Evolutionary conservation across 2,888 invertebrate genomes (phyloP), one percentile per base, ranked within the genome.

Genomic region (Mayetiola destructor): DNA sequence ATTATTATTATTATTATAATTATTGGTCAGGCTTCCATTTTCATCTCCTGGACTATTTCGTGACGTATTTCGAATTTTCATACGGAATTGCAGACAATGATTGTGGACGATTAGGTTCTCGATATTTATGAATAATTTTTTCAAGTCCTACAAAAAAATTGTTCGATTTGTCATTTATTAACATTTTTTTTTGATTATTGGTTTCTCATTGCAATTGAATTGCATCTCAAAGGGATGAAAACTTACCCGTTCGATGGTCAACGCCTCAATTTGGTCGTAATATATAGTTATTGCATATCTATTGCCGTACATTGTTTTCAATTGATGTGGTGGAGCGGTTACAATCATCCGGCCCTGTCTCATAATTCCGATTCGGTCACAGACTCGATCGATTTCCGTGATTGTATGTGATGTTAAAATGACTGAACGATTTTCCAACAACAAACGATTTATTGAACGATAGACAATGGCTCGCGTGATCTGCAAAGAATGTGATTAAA

Each of bases 401-500:
- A 73, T 69, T 4, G 72, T 70, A 60, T 73, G 73, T 2, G 73
- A 73, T 1, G 73, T 73, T 2, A 73, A 61, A n/a, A 73, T 66
- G 3, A 73, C 68, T 0, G 71, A 69, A 0, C 72, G 65, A 2
- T 67, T 66, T 1, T 67, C 66, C 3, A 63, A 61, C 23, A 71
- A 61, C 42, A 73, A 61, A 37, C 69, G 65, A 39, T 66, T 65
- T 27, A 73, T 70, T 30, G 72, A 67, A 20, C 66, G 66, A 59
- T 73, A 73, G 9, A 73, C 69, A 57, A 72, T 64, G 2, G 67
- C 65, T 18, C 73, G 64, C 2, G 72, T 73, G 2, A 74, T 69
- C 6, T 84, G 84, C 73, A 85, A 84, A 59, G 84, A 81, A 32
- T 32, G 10, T 10, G 10, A 6, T 32, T 32, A 9, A 32, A 32